Base-by-base conservation (phyloP, 2,888 invertebrate species). In the Rugalucina vietnamica region DNA sequence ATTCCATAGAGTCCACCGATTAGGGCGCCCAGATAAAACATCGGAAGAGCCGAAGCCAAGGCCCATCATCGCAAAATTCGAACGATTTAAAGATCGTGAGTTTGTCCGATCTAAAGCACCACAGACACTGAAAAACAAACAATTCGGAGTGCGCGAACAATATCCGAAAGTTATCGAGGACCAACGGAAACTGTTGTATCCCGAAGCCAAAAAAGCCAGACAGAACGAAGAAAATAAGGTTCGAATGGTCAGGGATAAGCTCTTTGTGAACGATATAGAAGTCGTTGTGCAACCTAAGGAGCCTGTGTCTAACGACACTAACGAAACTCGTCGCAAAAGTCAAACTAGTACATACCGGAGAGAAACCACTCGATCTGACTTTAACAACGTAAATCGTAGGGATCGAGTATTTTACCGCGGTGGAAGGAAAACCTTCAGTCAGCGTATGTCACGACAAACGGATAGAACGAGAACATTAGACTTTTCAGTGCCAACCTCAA, bases 1-100 rank as follows among this genome's bases (percentile, higher is more conserved):
- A 21, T 81, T 76, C 71, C 65, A 81, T 49, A 76, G 81, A 50
- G 76, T 71, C 29, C 76, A 81, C 29, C 32, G 81, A 14, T n/a
- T 71, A 36, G 76, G 76, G 1, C 43, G 60, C n/a, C 72, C 21
- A 57, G 24, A 77, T 24, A 10, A n/a, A n/a, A n/a, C n/a, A n/a
- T n/a, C 37, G 1, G 14, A 27, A 5, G 14, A 32, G 24, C 76
- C 76, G 21, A n/a, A n/a, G n/a, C n/a, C n/a, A n/a, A 34, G 81
- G 36, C 81, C 76, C 0, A 81, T 81, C 12, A 32, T 76, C 3
- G 81, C 60, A 3, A 81, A 81, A 50, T 81, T 81, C 43, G 39
- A 57, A 4, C 36, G 27, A 29, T 76, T 76, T 37, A 54, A 81
- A 50, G 81, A 81, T 37, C 70, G 32, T 24, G 81, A 76, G 50